Base-by-base conservation (phyloP, 2,888 invertebrate species). In the Dolomedes plantarius region DNA sequence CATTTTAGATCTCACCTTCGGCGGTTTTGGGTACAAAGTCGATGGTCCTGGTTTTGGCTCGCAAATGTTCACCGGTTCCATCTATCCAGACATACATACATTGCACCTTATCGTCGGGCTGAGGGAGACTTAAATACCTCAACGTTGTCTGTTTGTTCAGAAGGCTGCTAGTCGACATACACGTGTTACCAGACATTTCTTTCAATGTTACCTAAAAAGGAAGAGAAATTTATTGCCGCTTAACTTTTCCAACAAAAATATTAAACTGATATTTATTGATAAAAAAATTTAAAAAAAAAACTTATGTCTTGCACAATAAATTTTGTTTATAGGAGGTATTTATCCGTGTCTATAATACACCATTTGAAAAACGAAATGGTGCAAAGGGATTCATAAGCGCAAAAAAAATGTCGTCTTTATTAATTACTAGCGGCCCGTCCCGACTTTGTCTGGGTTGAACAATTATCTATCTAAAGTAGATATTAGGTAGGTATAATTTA, bases 51-150 rank as follows among this genome's bases (percentile, higher is more conserved):
- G 91, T 91, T 89, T 92, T 92, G 73, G 91, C 90, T 78, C 92
- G 90, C 46, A 92, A 81, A 75, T 90, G 88, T 89, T 92, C 91
- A 39, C 91, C 91, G n/a, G 91, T 90, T 23, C 92, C 92, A 87
- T 92, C 92, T 86, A 92, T 92, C 92, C 92, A 92, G 29, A 92
- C 89, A 89, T 92, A 92, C 89, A 90, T 90, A 27, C 90, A 90
- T 88, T 91, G 90, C 6, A 89, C 85, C 64, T 86, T 89, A 87
- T 88, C 79, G 46, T 90, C 90, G 56, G 89, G 90, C 72, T 90
- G 90, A 46, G 90, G 90, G 41, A 91, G 88, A 36, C 88, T 85
- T 88, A 90, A 73, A 83, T 91, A 91, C 87, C 90, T 90, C 83
- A 88, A 81, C 16, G 90, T 89, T n/a, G 78, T 81, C 75, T 88